Percentiles rank a stretch among this genome's conserved stretches.
phyloP scores from a whole-genome alignment of 2,113 vertebrate genomes.

The Macrotis lagotis region DNA sequence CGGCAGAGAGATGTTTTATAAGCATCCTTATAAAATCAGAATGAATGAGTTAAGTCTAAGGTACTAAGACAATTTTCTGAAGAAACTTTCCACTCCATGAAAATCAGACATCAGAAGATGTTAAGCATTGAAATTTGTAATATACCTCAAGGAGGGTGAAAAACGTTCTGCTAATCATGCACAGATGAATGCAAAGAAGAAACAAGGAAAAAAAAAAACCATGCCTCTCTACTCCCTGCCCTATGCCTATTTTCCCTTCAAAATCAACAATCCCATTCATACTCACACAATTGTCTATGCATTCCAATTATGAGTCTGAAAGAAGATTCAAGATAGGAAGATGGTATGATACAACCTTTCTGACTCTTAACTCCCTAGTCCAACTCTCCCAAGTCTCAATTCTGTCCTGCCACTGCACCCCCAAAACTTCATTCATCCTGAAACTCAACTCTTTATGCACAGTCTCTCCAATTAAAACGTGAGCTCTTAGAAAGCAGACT shows the following conservation, averaged over 20 bases:
- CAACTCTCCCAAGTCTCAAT: background rate
- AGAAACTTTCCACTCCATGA: background rate
- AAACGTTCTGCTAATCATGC: background rate
- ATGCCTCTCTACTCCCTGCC: background rate
- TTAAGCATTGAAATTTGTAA: background rate
- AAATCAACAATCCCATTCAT: background rate
- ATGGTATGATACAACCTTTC: background rate
- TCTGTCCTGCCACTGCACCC: background rate
- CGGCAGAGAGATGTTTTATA: background rate
- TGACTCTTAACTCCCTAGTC: background rate
- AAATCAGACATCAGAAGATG: background rate
- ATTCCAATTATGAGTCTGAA: background rate
- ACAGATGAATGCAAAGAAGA: background rate
- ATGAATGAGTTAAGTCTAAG: slow-evolving; percentile 8
- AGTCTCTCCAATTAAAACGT: background rate
- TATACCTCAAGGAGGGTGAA: background rate
- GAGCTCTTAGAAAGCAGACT: background rate
- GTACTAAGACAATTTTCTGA: slow-evolving; percentile 17
- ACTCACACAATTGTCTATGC: background rate
- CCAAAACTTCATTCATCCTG: background rate
- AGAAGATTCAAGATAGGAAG: background rate
- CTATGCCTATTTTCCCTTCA: background rate
- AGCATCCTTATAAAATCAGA: background rate
- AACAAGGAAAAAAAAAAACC: background rate
- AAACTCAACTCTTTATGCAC: background rate